A percentile compares a stretch with the other conserved stretches of the same genome.
Evolutionary conservation across 1,140 invertebrate species (phyloP).

Genomic region (Carcinoscorpius rotundicauda): DNA sequence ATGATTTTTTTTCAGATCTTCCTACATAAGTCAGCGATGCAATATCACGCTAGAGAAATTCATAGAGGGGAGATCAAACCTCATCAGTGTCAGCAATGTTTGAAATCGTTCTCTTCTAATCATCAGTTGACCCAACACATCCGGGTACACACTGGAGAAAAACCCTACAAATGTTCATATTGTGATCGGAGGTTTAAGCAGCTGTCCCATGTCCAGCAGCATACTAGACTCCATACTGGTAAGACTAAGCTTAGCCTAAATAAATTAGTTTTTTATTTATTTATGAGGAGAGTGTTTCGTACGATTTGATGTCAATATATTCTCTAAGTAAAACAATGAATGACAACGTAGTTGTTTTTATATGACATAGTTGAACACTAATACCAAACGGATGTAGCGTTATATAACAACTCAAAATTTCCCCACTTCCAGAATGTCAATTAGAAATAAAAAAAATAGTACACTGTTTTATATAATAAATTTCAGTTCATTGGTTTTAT

Average conservation of each 20-base stretch:
- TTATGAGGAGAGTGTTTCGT: too few relatives aligned
- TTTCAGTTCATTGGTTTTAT: too few relatives aligned
- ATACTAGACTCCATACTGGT: conserved; percentile 88
- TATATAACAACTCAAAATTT: too few relatives aligned
- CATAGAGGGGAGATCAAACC: conserved; percentile 50
- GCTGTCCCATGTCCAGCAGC: conserved; percentile 85
- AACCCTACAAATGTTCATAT: conserved; percentile 91
- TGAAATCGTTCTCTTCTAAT: conserved; percentile 92
- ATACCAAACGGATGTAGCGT: too few relatives aligned
- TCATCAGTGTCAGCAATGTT: conserved; percentile 92
- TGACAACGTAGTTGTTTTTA: too few relatives aligned
- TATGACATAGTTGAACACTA: too few relatives aligned
- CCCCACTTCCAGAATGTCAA: too few relatives aligned
- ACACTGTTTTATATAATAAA: too few relatives aligned
- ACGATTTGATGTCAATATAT: too few relatives aligned
- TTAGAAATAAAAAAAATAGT: too few relatives aligned
- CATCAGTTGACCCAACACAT: conserved; percentile 95
- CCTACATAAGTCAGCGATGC: conserved; percentile 93
- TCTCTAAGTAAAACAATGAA: too few relatives aligned
- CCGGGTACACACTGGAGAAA: conserved; percentile 82
- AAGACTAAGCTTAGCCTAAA: conserved; percentile 34
- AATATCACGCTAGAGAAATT: conserved; percentile 70
- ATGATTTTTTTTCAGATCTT: conserved; percentile 64
- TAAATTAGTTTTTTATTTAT: too few relatives aligned
- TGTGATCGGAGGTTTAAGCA: conserved; percentile 90